Evolutionary conservation across 2,113 vertebrate genomes (phyloP), one percentile per base, ranked within the genome.

Genomic region (Rana temporaria): DNA sequence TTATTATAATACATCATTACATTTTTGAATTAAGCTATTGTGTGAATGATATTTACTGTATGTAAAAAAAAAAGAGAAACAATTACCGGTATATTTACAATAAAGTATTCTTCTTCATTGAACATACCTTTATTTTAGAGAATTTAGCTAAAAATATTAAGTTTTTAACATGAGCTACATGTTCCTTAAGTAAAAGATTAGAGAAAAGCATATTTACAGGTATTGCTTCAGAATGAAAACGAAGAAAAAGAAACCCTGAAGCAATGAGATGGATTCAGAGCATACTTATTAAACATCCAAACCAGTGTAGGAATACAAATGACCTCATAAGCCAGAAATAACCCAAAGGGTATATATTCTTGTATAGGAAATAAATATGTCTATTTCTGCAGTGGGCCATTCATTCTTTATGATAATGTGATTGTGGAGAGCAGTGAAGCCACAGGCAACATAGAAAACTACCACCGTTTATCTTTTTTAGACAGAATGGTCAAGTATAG

Each of bases 331-430:
- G 24, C 11, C 78, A 53, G 66, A 81, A 81, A 55, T 20, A 71
- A 62, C 79, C 69, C 59, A 72, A 30, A 72, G 57, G 67, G 57
- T 72, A 62, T 57, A 14, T 69, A 52, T 73, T 56, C 19, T 79
- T 53, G 34, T 64, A 73, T 30, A 73, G 48, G 79, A 72, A 63
- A 72, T 72, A 55, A 72, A 72, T 69, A 63, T 38, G 38, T 72
- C 60, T 42, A 42, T 81, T 65, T 53, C 38, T 73, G 64, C 59
- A n/a, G 22, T 64, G 79, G 48, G 4, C 55, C 68, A 73, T 73
- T 71, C 38, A 81, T 81, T 73, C 59, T 64, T 81, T 64, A 81
- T 73, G 68, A 73, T 73, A 81, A 72, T 81, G 64, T 79, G 69
- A 71, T 53, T 56, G 30, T n/a, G 57, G 24, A 62, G 17, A 75